A percentile compares a stretch with the other conserved stretches of the same genome.
Conservation (phyloP, 2,113 vertebrate species). For the Microcebus tavaratra region DNA sequence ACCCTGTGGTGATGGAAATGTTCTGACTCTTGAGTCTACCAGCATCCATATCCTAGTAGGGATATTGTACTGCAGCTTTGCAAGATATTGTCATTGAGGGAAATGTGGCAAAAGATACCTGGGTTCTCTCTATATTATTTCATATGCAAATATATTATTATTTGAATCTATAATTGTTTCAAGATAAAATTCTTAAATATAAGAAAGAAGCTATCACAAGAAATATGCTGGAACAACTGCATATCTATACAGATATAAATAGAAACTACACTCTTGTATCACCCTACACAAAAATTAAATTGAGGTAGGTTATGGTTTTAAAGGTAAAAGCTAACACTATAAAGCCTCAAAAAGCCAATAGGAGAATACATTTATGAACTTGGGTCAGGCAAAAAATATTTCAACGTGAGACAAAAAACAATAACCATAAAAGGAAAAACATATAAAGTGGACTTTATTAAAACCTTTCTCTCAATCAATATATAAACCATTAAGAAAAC, state of each 20-base stretch:
- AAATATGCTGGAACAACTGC: background rate
- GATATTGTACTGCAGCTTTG: background rate
- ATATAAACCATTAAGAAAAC: constrained; percentile 17
- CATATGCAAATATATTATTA: background rate
- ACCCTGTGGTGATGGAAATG: background rate
- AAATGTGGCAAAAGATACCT: background rate
- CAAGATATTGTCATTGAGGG: background rate
- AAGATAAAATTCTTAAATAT: constrained; percentile 28
- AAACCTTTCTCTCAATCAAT: constrained; percentile 13
- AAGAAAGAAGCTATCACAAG: background rate
- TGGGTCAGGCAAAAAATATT: constrained; percentile 7
- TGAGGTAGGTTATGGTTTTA: background rate
- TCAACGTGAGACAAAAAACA: background rate
- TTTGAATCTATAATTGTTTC: background rate
- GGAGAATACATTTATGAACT: background rate
- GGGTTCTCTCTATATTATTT: background rate
- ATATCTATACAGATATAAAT: background rate
- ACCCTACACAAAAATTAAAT: background rate
- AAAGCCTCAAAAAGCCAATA: background rate
- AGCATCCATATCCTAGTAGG: background rate
- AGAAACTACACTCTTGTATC: background rate
- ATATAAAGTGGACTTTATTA: background rate
- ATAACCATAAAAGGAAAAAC: background rate
- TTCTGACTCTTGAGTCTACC: background rate
- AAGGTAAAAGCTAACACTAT: background rate